Base-by-base conservation (phyloP, 2,113 vertebrate species). In the Ameiurus melas region DNA sequence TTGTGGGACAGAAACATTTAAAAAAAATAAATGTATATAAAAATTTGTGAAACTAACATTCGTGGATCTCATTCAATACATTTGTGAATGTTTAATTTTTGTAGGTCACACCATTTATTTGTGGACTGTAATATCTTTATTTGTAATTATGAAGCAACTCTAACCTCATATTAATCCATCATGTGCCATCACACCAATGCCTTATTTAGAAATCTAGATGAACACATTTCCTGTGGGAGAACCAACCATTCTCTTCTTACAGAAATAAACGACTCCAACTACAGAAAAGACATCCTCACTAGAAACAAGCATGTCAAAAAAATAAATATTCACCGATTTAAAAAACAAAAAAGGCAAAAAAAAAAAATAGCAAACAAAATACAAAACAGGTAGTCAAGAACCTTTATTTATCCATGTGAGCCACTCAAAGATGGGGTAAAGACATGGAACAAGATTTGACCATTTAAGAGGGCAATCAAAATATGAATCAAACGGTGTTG, bases 351-450 rank as follows among this genome's bases (percentile, higher is more conserved):
- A n/a, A n/a, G n/a, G n/a, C n/a, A n/a, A 39, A 53, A 62, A 68
- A 62, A 68, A 81, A 79, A 68, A 80, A n/a, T n/a, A 85, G 33
- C 33, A 87, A 68, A 84, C 73, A 84, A 85, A 66, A 36, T 47
- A 47, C 47, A 75, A 83, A 87, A 77, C 89, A 75, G 92, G 93
- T 93, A 95, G 95, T 95, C 95, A 96, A 95, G 92, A 94, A 93
- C 94, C 94, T 96, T 96, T 96, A 96, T 96, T 96, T 94, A 93
- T 95, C 95, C 95, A 96, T 95, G 93, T 91, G 92, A 92, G 93
- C 94, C 95, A 96, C 94, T 95, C 95, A 94, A 90, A 91, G 92
- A 93, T 84, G 89, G 92, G 91, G 92, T 91, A 94, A 92, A 94
- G 89, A 93, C 92, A 91, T 95, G 94, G 94, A 94, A 94, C 94